Percentiles rank a stretch among this genome's conserved stretches.
phyloP scores from a whole-genome alignment of 2,888 invertebrate genomes.

The Aleiodes testaceus region DNA sequence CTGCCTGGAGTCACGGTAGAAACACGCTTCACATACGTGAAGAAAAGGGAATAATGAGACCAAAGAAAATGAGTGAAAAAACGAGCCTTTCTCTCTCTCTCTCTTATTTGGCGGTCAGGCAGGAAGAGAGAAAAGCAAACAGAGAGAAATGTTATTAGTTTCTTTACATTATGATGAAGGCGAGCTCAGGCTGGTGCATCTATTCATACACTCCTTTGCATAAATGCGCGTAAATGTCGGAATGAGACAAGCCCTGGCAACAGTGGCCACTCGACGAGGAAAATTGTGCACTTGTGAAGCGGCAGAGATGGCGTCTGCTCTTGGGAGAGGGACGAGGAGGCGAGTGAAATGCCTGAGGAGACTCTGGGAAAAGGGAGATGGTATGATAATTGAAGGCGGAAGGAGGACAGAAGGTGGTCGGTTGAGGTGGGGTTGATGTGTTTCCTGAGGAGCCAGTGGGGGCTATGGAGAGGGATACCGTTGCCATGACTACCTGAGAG shows the following conservation, averaged over 20 bases:
- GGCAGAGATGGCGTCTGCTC: constrained; percentile 44
- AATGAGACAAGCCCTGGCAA: constrained; percentile 59
- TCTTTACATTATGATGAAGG: not conserved
- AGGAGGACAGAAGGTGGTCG: constrained; percentile 54
- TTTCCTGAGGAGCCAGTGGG: constrained; percentile 38
- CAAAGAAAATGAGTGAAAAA: constrained; percentile 35
- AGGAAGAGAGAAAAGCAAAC: constrained; percentile 12
- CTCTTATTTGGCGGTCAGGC: constrained; percentile 43
- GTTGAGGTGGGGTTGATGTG: constrained; percentile 38
- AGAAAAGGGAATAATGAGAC: constrained; percentile 37
- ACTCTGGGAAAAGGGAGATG: constrained; percentile 49
- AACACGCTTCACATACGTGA: constrained; percentile 27
- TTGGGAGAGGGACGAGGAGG: constrained; percentile 32
- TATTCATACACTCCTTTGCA: constrained; percentile 54
- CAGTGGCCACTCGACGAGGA: constrained; percentile 61
- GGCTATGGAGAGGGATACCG: constrained; percentile 57
- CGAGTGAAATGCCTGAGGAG: not conserved
- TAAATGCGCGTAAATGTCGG: not conserved
- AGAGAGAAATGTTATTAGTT: constrained; percentile 14
- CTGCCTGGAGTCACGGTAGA: constrained; percentile 39
- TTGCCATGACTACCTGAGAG: constrained; percentile 71
- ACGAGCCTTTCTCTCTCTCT: not conserved
- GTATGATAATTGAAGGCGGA: constrained; percentile 60
- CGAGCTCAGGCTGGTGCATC: constrained; percentile 53
- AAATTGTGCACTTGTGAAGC: constrained; percentile 41